Evolutionary conservation across 2,797 vertebrate genomes (phyloP), one percentile per base, ranked within the genome.

Genomic region (Acipenser oxyrinchus): DNA sequence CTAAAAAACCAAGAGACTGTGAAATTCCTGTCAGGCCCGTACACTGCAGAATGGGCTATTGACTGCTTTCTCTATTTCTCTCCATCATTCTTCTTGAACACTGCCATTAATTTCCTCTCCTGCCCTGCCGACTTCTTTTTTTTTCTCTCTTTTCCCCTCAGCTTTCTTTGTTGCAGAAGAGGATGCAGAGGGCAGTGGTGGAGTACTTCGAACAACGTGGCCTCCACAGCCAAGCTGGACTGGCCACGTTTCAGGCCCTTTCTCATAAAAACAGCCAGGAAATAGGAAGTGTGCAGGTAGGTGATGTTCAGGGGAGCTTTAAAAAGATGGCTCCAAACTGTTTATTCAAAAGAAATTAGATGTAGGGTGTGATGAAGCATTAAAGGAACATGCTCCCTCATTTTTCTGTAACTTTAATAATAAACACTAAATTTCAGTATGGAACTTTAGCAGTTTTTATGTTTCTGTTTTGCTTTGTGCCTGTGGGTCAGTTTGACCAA

Each of bases 11-110:
- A 98, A 93, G 93, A 94, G 96, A 96, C 95, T 98, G 96, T 98
- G 95, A 99, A 99, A 98, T 99, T 98, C 95, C 95, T 98, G 97
- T 98, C 97, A 98, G 95, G 95, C 91, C 95, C 84, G 87, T 92
- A 89, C 93, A 94, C 94, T 92, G 89, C 93, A 90, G 94, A 97
- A 98, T 94, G 95, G 95, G 94, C 96, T 98, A 99, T 98, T 98
- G 96, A 97, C 97, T 99, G 96, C 96, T 95, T 97, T 97, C 95
- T 95, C 87, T 95, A 98, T 99, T 96, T 95, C 93, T 92, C 93
- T 94, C 94, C 95, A 99, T 99, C 95, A 95, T 98, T 99, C 96
- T 99, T 98, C 94, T 97, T 97, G 95, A 99, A 97, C 37, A 37
- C 93, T 96, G 94, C 95, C 95, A 99, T 99, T 98, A 99, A 99